Evolutionary conservation across 2,113 vertebrate genomes (phyloP).

Genomic region (Lamprologus ornatipinnis): DNA sequence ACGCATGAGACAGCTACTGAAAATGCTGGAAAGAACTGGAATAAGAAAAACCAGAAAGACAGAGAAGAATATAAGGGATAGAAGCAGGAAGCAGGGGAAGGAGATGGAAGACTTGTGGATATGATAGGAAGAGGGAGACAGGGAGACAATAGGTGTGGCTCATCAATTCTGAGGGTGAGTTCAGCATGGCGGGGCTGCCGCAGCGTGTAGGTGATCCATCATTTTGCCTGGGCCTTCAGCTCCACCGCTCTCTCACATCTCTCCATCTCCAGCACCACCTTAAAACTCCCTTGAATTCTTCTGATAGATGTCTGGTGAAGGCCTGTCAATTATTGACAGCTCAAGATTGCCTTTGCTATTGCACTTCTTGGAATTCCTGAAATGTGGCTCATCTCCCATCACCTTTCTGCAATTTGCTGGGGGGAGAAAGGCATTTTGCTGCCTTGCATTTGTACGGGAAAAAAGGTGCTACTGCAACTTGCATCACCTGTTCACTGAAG

Average conservation of each 20-base stretch:
- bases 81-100: background rate
- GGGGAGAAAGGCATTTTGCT: constrained; percentile 22
- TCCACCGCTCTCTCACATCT: constrained; percentile 1
- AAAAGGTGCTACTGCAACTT: background rate
- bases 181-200: constrained; percentile 48
- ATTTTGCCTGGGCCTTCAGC: constrained; percentile 42
- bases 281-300: constrained; percentile 37
- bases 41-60: background rate
- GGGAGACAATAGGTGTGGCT: constrained; percentile 58
- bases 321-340: constrained; percentile 41
- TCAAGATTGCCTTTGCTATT: constrained; percentile 1
- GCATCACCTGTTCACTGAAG: constrained; percentile 43
- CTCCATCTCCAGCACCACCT: constrained; percentile 7
- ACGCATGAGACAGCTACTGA: background rate
- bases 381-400: background rate
- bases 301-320: constrained; percentile 54
- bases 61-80: background rate
- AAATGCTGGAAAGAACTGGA: background rate
- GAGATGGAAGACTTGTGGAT: constrained; percentile 22
- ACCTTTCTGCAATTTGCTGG: background rate
- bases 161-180: constrained; percentile 67
- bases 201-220: constrained; percentile 66
- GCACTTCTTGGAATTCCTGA: background rate
- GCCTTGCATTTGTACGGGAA: background rate
- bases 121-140: constrained; percentile 18